phyloP scores from a whole-genome alignment of 2,113 vertebrate genomes.

The Vombatus ursinus region DNA sequence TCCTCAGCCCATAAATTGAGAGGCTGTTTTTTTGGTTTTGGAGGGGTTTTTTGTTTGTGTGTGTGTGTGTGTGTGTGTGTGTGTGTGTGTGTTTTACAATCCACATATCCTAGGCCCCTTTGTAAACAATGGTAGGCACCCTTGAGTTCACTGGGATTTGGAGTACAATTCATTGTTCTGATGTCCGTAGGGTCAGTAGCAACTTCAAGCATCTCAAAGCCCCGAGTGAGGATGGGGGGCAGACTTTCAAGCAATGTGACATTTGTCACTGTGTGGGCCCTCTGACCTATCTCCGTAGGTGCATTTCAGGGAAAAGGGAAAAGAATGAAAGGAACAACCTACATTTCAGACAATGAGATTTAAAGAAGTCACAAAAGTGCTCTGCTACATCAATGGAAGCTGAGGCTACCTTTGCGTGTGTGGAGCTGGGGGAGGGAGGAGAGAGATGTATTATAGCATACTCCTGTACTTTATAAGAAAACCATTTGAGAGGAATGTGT shows the following conservation, averaged over 20 bases:
- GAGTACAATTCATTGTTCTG: neutral
- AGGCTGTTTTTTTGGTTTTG: no score
- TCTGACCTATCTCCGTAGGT: constrained; percentile 43
- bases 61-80: no score
- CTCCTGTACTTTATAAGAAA: constrained; percentile 57
- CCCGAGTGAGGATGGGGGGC: constrained; percentile 23
- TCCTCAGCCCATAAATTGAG: neutral
- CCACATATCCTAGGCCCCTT: neutral
- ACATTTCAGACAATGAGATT: constrained; percentile 44
- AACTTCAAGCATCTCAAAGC: neutral
- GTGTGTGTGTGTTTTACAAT: neutral
- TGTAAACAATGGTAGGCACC: neutral
- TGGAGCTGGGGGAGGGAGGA: neutral
- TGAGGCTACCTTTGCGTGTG: constrained; percentile 44
- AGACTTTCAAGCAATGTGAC: neutral
- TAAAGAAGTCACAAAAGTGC: constrained; percentile 46
- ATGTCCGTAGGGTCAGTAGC: constrained; percentile 5
- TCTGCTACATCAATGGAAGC: neutral
- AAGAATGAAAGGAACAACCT: constrained; percentile 53
- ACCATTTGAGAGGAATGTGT: constrained; percentile 50
- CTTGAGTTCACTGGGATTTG: neutral
- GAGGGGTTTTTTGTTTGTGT: no score
- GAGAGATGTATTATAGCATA: constrained; percentile 19
- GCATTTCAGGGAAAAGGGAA: constrained; percentile 41
- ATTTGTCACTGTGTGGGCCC: neutral